Conservation (phyloP, 2,888 invertebrate genomes). For the Phortica okadai region DNA sequence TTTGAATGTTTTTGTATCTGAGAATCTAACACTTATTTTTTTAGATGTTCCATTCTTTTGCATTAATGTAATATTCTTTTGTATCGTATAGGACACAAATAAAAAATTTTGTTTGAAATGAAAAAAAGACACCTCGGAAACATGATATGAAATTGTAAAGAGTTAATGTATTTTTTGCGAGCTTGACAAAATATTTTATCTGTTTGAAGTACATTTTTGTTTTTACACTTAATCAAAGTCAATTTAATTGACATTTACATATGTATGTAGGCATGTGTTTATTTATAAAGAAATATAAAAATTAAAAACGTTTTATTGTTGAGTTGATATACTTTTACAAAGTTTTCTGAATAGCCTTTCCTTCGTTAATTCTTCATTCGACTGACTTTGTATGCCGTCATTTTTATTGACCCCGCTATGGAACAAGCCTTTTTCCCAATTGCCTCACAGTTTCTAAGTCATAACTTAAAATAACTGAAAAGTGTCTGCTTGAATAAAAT, state of each 20-base stretch:
- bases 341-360: no score
- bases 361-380: neutral
- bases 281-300: no score
- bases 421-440: neutral
- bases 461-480: conserved; percentile 11
- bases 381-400: neutral
- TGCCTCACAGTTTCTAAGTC: neutral
- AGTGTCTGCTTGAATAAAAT: conserved; percentile 55
- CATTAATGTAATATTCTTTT: no score
- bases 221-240: neutral
- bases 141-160: neutral
- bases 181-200: neutral
- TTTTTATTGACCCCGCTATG: neutral
- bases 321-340: no score
- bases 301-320: no score
- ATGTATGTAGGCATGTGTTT: no score
- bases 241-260: neutral
- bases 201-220: neutral
- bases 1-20: no score
- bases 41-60: no score
- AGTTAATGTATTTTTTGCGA: neutral
- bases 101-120: neutral
- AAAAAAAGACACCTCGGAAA: neutral
- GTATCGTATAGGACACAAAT: no score
- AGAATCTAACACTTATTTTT: no score